Evolutionary conservation across 1,140 invertebrate genomes (phyloP), one percentile per base, ranked within the genome.

Genomic region (Charaxes varanes): DNA sequence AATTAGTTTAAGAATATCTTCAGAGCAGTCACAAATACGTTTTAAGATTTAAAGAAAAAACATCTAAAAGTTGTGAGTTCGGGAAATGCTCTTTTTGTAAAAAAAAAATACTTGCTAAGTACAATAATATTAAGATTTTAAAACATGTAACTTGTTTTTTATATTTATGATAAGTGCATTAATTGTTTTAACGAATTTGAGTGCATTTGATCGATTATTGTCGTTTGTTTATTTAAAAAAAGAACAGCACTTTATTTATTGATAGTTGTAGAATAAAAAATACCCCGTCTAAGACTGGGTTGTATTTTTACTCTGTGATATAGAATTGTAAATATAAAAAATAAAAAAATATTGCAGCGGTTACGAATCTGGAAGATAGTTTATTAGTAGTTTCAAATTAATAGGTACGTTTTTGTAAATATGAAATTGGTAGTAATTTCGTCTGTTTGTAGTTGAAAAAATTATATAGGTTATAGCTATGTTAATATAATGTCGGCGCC

Each of bases 271-370:
- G 38, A n/a, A 52, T 33, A 40, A 34, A 34, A 46, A 46, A 43
- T 52, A 40, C 41, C 44, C 43, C 12, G 60, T 66, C 69, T 76
- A 68, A 74, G 70, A 68, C 62, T 38, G 33, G 56, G 54, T 59
- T 52, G 70, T 80, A 80, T 80, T 77, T 76, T 69, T 58, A 77
- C 66, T 67, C 76, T 80, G 76, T 80, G 76, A 80, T 80, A 80
- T 73, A 73, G 59, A 47, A 43, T 53, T 66, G 69, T 58, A 48
- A 42, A 52, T 67, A 59, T 74, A 72, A 65, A 65, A 59, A 57
- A 46, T 21, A 35, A 37, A 42, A 33, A 42, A 41, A 27, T 43
- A 36, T 44, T 36, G 19, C 36, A 41, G 32, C 31, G 4, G 28
- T 31, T 30, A 1, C 3, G 11, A 15, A 2, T 28, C 15, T 26